Percentiles rank a stretch among this genome's conserved stretches.
Evolutionary conservation across 2,113 vertebrate genomes (phyloP).

Genomic region (Acrocephalus arundinaceus): DNA sequence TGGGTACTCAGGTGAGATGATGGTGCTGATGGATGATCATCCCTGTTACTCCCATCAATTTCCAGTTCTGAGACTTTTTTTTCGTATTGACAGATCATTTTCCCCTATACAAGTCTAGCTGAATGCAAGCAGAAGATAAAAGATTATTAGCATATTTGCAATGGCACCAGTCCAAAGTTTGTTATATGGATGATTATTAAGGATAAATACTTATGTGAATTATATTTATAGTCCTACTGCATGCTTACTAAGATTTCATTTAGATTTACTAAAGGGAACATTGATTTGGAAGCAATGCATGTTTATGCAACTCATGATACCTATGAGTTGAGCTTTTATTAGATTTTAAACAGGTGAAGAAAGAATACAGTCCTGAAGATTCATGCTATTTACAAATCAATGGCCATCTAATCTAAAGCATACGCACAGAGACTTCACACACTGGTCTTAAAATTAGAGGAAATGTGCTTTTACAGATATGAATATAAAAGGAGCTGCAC

Average conservation of each 20-base stretch:
- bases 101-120: background rate
- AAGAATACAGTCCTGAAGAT: background rate
- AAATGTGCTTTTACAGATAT: background rate
- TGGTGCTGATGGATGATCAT: background rate
- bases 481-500: background rate
- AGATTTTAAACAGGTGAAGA: constrained; percentile 4
- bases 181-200: background rate
- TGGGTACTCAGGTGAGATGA: background rate
- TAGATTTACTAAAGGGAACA: background rate
- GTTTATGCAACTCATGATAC: background rate
- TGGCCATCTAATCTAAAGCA: background rate
- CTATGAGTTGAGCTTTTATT: background rate
- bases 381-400: background rate
- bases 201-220: background rate
- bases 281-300: background rate
- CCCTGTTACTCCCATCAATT: background rate
- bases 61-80: background rate
- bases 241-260: constrained; percentile 27
- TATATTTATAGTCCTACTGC: background rate
- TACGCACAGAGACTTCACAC: background rate
- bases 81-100: background rate
- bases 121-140: background rate
- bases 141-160: background rate
- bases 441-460: background rate
- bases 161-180: background rate